Base-by-base conservation (phyloP, 1,140 invertebrate genomes). In the Neodiprion fabricii region DNA sequence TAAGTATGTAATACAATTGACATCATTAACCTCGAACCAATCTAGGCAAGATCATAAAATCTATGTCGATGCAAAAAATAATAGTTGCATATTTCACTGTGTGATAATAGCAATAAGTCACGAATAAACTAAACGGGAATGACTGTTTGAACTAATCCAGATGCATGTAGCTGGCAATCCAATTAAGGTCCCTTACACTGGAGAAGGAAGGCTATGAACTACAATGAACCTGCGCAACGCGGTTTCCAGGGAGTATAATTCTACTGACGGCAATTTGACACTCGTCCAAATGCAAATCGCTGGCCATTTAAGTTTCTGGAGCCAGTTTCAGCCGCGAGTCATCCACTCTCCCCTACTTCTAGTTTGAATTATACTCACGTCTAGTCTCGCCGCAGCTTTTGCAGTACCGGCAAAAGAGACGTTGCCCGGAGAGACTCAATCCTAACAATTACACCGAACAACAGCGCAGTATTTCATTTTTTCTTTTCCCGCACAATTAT, bases 211-310 rank as follows among this genome's bases (percentile, higher is more conserved):
- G n/a, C 11, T 5, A 17, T 61, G 53, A 61, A 40, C 28, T 61
- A 17, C 53, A 17, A 61, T 61, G 53, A 5, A 61, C 11, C 53
- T 61, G 11, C 53, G 11, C 11, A 12, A 14, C 53, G 53, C n/a
- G 53, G 28, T 40, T 40, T 40, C 28, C 5, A 40, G 5, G 28
- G 53, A 7, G 53, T 61, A 17, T 17, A 61, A 61, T 61, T 61
- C n/a, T 61, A 61, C 53, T 61, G n/a, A 17, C 53, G 3, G 53
- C 53, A 61, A 61, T 61, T 61, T 61, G 53, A 61, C 53, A 61
- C 53, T 61, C 53, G 53, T 61, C 53, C 53, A 61, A 61, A 61
- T 61, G 53, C 53, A 61, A 61, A 61, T 61, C 53, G 53, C 4
- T 17, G 11, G 53, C 53, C 53, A 61, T 61, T 61, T 61, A 61